Evolutionary conservation across 2,888 invertebrate genomes (phyloP), one percentile per base, ranked within the genome.

Genomic region (Drosophila neotestacea): DNA sequence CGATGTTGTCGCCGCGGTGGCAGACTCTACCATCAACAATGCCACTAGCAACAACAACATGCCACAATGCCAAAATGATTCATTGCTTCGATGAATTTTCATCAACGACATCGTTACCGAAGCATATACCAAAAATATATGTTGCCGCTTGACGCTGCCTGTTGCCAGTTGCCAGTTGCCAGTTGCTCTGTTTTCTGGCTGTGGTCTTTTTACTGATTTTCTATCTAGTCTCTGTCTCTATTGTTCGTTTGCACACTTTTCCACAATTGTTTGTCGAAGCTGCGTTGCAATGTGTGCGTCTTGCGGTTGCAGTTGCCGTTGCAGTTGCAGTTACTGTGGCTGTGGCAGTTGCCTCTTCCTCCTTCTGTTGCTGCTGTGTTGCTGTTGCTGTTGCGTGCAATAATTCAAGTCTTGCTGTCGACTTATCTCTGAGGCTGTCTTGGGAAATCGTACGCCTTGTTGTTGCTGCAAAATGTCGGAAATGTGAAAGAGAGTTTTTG

Each of bases 351-450:
- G 39, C 27, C 54, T 63, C 22, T 48, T 39, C 32, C 27, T 58
- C 63, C 22, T 48, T 39, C 32, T 58, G 67, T 11, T 68, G 72
- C 44, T 61, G 63, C 22, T 10, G 30, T 61, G 63, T 13, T 10
- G 30, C 39, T 11, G 46, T 55, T 70, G 44, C 32, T 58, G 84
- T 90, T 88, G 88, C 83, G 80, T 81, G 85, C 84, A 81, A 89
- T 90, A 91, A 90, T 91, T 91, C 77, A 90, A 90, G 89, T 90
- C 91, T 85, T 91, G 90, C 77, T 91, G 89, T 77, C 85, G 90
- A 90, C 89, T 91, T 90, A 90, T 90, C 88, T 89, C 79, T 58
- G 81, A 79, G 81, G 80, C 83, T 79, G 78, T 81, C 79, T 90
- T 85, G 80, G 77, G 80, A 81, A 78, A 85, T 83, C 89, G 90